A percentile compares a stretch with the other conserved stretches of the same genome.
Conservation (phyloP, 2,797 vertebrate genomes). For the Dermochelys coriacea region DNA sequence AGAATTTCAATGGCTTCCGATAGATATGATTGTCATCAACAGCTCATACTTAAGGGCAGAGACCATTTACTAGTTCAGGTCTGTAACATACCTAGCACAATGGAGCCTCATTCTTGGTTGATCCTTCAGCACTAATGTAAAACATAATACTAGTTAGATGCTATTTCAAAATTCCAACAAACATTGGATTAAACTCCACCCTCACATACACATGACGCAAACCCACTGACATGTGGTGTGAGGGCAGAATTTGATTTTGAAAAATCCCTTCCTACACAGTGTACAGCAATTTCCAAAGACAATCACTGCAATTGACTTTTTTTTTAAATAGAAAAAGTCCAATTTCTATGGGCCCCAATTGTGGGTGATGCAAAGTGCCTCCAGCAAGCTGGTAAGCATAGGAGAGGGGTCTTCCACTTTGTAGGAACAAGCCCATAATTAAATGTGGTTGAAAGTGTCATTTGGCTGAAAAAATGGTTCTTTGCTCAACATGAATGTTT, state of each 20-base stretch:
- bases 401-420: background rate
- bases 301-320: background rate
- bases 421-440: background rate
- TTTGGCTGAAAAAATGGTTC: background rate
- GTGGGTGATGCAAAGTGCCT: accelerated
- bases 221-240: accelerated
- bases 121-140: background rate
- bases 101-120: background rate
- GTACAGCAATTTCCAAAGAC: accelerated
- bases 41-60: background rate
- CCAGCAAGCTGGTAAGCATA: background rate
- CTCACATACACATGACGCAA: background rate
- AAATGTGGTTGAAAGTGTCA: background rate
- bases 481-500: no score
- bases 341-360: background rate
- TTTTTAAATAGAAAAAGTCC: background rate
- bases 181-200: background rate
- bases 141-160: accelerated
- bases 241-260: background rate
- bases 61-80: background rate
- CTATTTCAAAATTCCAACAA: background rate
- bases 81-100: background rate
- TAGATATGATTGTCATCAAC: background rate
- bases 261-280: background rate
- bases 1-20: background rate